phyloP scores from a whole-genome alignment of 1,140 invertebrate genomes.

The Nixonia krombeini region DNA sequence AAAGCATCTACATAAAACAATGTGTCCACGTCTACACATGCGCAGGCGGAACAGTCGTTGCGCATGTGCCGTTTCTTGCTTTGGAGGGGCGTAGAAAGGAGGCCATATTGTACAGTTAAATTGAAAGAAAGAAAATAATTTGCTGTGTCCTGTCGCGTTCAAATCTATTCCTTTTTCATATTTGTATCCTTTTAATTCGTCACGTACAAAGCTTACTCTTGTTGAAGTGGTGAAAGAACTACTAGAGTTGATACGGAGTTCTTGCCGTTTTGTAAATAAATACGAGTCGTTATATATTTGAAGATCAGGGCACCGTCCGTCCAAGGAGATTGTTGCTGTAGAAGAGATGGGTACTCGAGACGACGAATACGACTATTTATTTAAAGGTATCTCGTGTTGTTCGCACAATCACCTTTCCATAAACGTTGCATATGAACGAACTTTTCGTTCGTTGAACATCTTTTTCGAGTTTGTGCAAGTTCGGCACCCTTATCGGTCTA shows the following conservation, averaged over 20 bases:
- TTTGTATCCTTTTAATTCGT: not conserved
- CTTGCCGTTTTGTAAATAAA: slow-evolving; percentile 48
- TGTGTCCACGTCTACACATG: not conserved
- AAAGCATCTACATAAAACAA: no score
- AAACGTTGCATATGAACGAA: no score
- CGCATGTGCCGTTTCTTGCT: slow-evolving; percentile 24
- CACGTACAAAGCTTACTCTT: not conserved
- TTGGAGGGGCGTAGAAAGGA: slow-evolving; percentile 65
- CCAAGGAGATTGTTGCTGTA: slow-evolving; percentile 40
- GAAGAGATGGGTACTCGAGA: slow-evolving; percentile 94
- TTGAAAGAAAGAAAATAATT: slow-evolving; percentile 70
- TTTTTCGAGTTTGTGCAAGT: slow-evolving; percentile 3
- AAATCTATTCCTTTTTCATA: slow-evolving; percentile 19
- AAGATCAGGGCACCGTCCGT: slow-evolving; percentile 27
- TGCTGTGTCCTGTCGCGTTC: slow-evolving; percentile 41
- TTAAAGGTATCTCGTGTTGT: slow-evolving; percentile 88
- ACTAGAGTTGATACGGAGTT: slow-evolving; percentile 6
- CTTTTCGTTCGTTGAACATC: no score
- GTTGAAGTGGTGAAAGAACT: not conserved
- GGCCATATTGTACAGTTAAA: slow-evolving; percentile 74
- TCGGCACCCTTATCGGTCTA: slow-evolving; percentile 1
- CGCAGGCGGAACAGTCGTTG: slow-evolving; percentile 3
- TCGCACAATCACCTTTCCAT: not conserved
- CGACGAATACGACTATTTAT: slow-evolving; percentile 99
- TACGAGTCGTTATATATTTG: slow-evolving; percentile 29